Evolutionary conservation across 2,888 invertebrate genomes (phyloP).

Genomic region (Dioctria linearis): DNA sequence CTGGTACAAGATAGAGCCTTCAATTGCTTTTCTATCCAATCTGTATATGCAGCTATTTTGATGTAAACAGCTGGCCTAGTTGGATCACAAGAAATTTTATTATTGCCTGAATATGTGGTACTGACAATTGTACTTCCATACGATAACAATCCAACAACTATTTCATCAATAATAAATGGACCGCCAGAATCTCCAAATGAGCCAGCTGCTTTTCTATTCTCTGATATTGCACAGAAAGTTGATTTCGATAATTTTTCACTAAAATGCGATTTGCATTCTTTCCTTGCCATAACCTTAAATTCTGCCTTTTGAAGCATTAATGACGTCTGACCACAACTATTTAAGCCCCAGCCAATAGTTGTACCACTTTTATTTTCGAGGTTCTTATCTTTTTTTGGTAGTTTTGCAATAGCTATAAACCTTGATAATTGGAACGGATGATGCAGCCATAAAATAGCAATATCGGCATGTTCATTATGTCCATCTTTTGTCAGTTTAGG

Average conservation of each 20-base stretch:
- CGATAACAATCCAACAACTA: not conserved
- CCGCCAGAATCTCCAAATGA: not conserved
- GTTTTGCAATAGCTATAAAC: not conserved
- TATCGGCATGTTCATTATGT: not conserved
- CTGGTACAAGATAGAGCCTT: not conserved
- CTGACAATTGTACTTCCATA: not conserved
- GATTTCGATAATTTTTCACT: too few relatives aligned
- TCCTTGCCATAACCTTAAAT: not conserved
- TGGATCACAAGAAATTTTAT: not conserved
- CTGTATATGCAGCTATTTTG: not conserved
- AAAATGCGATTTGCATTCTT: not conserved
- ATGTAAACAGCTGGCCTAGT: not conserved
- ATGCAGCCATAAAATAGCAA: not conserved
- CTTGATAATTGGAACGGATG: not conserved
- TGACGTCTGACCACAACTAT: not conserved
- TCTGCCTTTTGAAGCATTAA: not conserved
- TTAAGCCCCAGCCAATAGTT: not conserved
- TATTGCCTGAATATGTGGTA: not conserved
- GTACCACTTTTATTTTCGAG: not conserved
- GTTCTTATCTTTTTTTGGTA: not conserved
- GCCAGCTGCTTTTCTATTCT: not conserved
- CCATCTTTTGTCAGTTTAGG: not conserved
- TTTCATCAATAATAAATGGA: not conserved
- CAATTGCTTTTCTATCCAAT: not conserved
- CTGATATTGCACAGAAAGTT: not conserved